Evolutionary conservation across 2,113 vertebrate genomes (phyloP).

Genomic region (Datnioides undecimradiatus): DNA sequence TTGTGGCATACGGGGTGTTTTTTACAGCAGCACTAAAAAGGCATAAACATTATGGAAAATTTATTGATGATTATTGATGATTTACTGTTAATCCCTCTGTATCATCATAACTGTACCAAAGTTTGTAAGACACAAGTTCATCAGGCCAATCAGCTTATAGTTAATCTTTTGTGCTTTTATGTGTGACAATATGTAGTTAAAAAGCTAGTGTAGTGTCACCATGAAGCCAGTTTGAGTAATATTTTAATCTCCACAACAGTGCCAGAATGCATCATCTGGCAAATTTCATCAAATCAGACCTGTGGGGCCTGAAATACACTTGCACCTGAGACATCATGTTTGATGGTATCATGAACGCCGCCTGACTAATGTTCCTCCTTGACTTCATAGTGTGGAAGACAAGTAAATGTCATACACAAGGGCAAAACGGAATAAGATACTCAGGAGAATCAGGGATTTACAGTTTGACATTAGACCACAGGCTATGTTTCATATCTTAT

Average conservation of each 20-base stretch:
- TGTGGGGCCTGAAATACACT: constrained; percentile 27
- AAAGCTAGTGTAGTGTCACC: not conserved
- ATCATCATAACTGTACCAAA: constrained; percentile 2
- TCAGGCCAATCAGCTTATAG: not conserved
- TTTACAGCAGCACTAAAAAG: not conserved
- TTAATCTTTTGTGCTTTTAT: constrained; percentile 1
- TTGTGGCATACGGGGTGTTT: not conserved
- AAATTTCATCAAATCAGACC: constrained; percentile 39
- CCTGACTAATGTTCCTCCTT: constrained; percentile 24
- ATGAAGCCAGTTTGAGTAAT: constrained; percentile 25
- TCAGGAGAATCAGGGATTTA: not conserved
- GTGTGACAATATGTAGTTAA: not conserved
- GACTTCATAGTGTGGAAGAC: constrained; percentile 22
- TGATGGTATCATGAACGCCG: not conserved
- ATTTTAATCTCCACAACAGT: constrained; percentile 33
- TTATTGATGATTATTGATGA: not conserved
- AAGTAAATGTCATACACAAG: constrained; percentile 12
- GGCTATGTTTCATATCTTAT: not conserved
- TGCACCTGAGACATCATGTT: constrained; percentile 43
- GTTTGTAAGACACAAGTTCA: not conserved
- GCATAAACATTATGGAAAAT: not conserved
- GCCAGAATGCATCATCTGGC: constrained; percentile 47
- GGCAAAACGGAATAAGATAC: not conserved
- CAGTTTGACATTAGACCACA: not conserved
- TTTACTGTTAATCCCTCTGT: too few species aligned